Evolutionary conservation across 2,113 vertebrate genomes (phyloP), one percentile per base, ranked within the genome.

Genomic region (Thunnus maccoyii): DNA sequence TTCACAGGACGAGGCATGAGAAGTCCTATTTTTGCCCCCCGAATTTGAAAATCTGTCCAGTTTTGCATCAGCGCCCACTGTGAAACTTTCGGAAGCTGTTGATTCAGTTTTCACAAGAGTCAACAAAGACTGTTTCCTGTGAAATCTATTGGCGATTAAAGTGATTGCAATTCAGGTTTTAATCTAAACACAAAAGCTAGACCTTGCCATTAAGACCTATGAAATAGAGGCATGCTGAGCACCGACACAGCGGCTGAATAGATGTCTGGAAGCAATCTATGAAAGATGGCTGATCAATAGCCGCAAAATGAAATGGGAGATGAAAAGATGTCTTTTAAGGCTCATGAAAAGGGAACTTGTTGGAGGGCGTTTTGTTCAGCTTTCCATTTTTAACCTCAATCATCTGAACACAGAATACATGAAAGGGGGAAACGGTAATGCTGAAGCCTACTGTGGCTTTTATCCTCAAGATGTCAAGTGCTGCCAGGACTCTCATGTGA

Each of bases 241-340:
- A 51, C 80, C 74, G 36, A 47, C 78, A 16, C 27, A 55, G 76
- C 46, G 36, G 61, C 72, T 86, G 86, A 93, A 92, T 89, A 79
- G 82, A 80, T 72, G 91, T 90, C 90, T 91, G 89, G 89, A 86
- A 91, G 89, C 89, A 80, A 89, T 85, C 83, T 85, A 67, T 80
- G 84, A 90, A 62, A 86, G 84, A 88, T 46, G 89, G 82, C 86
- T 86, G 91, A 92, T 92, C 91, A 92, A 91, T 91, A 85, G 86
- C 60, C 7, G 58, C 72, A 79, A 85, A 88, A 84, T 85, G 72
- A 86, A 88, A 87, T 66, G 70, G 82, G 72, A 87, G 89, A 92
- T 92, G 90, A 91, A 93, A 93, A 90, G 86, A 87, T 71, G 87
- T 89, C 88, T 91, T 91, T 89, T 78, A 91, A 88, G 69, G 83